These are phyloP conservation scores for Amphiura filiformis DNA, from an alignment of 35 echinoderm and acorn worm species.

Conservation along the genomic window DNA sequence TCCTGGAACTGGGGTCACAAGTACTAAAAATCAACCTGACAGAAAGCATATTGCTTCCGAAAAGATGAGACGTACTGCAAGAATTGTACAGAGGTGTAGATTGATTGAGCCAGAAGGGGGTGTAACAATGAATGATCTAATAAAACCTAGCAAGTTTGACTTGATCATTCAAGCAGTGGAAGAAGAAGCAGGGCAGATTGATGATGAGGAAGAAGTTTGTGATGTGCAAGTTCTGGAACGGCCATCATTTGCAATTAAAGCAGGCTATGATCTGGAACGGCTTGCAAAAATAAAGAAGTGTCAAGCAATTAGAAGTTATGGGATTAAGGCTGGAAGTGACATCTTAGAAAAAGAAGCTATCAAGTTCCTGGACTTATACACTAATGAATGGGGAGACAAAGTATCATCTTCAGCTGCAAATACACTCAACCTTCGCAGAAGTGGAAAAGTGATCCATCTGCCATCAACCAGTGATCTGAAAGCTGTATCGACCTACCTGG, in stretches of 20 bases:
- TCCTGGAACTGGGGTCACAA: too few relatives aligned
- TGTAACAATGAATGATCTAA: neutral
- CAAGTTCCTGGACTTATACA: neutral
- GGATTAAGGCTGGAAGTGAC: neutral
- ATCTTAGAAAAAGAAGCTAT: neutral
- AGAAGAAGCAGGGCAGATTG: neutral
- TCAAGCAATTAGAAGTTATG: neutral
- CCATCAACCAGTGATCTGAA: neutral
- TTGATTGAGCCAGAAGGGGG: neutral
- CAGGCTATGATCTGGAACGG: too few relatives aligned
- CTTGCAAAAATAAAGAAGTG: too few relatives aligned
- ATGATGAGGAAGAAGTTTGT: neutral
- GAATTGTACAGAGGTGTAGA: too few relatives aligned
- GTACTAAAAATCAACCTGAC: too few relatives aligned
- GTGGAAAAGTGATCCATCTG: neutral
- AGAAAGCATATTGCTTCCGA: too few relatives aligned
- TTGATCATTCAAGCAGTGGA: slow-evolving; percentile 8
- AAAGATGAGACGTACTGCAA: too few relatives aligned
- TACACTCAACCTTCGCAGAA: neutral
- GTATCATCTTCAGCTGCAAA: neutral
- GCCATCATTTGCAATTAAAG: too few relatives aligned
- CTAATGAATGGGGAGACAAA: neutral
- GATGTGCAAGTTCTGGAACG: too few relatives aligned
- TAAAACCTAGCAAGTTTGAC: neutral
- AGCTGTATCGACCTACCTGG: neutral